A percentile compares a stretch with the other conserved stretches of the same genome.
Evolutionary conservation across 2,113 vertebrate species (phyloP).

Genomic region (Gopherus flavomarginatus): DNA sequence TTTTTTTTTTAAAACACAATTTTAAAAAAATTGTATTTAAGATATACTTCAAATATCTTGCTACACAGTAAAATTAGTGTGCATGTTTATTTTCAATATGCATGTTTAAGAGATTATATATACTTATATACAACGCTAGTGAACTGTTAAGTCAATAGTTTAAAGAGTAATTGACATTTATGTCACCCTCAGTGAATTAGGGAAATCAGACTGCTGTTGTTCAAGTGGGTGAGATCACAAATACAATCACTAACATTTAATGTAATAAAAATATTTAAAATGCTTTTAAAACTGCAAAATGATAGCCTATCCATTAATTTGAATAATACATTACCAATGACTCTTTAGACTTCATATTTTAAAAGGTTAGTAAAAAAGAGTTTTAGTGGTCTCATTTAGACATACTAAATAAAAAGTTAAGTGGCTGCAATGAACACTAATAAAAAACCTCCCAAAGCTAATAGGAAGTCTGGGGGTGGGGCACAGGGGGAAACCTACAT

Average conservation of each 20-base stretch:
- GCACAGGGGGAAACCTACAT: neutral
- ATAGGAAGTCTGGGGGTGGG: fast-evolving
- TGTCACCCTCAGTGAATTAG: neutral
- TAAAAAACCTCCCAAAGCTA: neutral
- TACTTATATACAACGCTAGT: neutral
- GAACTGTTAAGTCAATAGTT: neutral
- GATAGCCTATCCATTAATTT: neutral
- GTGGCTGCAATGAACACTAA: neutral
- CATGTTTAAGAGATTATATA: fast-evolving
- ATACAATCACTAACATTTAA: neutral
- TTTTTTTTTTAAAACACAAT: neutral
- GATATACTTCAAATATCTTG: neutral
- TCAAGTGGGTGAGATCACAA: neutral
- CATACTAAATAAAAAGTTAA: neutral
- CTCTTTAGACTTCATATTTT: neutral
- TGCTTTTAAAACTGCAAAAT: neutral
- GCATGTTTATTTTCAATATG: neutral
- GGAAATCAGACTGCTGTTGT: neutral
- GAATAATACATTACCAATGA: neutral
- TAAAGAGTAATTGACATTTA: neutral
- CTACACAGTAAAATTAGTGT: neutral
- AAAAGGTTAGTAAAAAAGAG: neutral
- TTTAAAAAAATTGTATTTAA: neutral
- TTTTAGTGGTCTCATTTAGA: neutral
- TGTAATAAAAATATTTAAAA: neutral